Evolutionary conservation across 53 echinoderm and acorn worm genomes (phyloP).

Genomic region (Henricia sp.): DNA sequence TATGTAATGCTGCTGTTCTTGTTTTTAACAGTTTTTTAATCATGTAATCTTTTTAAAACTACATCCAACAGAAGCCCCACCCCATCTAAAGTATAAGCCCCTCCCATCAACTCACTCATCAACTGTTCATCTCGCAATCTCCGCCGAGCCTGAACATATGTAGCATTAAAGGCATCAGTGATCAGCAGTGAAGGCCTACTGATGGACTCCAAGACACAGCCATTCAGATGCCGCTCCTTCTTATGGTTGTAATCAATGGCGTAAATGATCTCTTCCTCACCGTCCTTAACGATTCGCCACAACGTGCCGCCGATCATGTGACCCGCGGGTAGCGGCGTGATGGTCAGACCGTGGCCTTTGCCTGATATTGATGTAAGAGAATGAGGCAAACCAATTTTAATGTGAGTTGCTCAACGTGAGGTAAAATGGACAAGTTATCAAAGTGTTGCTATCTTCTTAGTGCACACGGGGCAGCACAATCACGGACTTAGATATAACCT

Average conservation of each 20-base stretch:
- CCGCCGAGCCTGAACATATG: slow-evolving; percentile 89
- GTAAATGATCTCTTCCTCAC: slow-evolving; percentile 95
- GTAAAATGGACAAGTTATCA: background rate
- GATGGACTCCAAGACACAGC: slow-evolving; percentile 87
- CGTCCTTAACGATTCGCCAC: slow-evolving; percentile 98
- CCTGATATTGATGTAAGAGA: slow-evolving; percentile 62
- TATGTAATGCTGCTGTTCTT: too few relatives aligned
- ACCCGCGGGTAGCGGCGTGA: slow-evolving; percentile 92
- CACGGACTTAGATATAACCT: too few relatives aligned
- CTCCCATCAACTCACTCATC: slow-evolving; percentile 83
- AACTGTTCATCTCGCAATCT: slow-evolving; percentile 91
- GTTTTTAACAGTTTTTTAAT: too few relatives aligned
- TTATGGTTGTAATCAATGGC: slow-evolving; percentile 99
- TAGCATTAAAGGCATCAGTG: slow-evolving; percentile 96
- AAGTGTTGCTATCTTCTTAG: background rate
- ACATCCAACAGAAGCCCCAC: too few relatives aligned
- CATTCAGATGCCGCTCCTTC: slow-evolving; percentile 98
- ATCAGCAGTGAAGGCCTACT: slow-evolving; percentile 94
- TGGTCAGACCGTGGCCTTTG: slow-evolving; percentile 96
- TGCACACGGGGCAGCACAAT: background rate
- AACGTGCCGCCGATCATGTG: slow-evolving; percentile 99
- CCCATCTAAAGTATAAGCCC: too few relatives aligned
- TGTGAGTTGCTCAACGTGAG: too few relatives aligned
- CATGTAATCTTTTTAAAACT: too few relatives aligned
- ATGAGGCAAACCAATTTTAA: background rate